Conservation (phyloP, 2,113 vertebrate species). For the Bungarus multicinctus region DNA sequence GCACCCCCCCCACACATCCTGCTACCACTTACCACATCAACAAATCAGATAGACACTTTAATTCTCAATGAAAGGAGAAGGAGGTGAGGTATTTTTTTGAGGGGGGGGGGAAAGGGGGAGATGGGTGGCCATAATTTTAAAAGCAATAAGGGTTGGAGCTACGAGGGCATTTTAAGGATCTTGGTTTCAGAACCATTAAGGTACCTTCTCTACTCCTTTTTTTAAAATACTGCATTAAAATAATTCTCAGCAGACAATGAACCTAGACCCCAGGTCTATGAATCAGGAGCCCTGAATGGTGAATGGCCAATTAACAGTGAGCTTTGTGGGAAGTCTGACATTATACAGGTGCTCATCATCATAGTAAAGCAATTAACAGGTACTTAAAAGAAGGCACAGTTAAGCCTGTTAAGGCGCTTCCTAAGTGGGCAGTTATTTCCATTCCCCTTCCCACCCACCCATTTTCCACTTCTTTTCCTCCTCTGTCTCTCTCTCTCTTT, state of each 20-base stretch:
- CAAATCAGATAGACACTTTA: constrained; percentile 55
- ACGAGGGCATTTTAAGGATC: constrained; percentile 56
- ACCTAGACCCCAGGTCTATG: constrained; percentile 51
- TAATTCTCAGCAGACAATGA: constrained; percentile 64
- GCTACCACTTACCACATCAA: constrained; percentile 63
- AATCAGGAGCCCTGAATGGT: constrained; percentile 61
- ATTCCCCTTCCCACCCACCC: not conserved
- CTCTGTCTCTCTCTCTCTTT: constrained; percentile 1
- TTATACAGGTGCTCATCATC: constrained; percentile 66
- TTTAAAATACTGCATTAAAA: constrained; percentile 42
- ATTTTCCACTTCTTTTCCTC: constrained; percentile 47
- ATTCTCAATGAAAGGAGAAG: constrained; percentile 45
- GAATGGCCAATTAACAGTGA: constrained; percentile 55
- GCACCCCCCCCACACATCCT: constrained; percentile 43
- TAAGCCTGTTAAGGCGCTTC: constrained; percentile 68
- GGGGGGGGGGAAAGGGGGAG: not conserved
- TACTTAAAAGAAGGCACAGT: constrained; percentile 67
- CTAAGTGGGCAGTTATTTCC: constrained; percentile 59
- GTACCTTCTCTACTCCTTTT: constrained; percentile 52
- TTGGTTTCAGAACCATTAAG: constrained; percentile 53
- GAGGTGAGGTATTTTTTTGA: not conserved
- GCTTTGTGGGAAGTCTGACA: constrained; percentile 62
- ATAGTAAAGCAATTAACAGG: constrained; percentile 66
- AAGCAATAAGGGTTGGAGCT: constrained; percentile 42
- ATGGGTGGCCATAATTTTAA: constrained; percentile 56